These are phyloP conservation scores for Spodoptera picta DNA, from an alignment of 2,888 invertebrate species.

Conservation along the genomic window DNA sequence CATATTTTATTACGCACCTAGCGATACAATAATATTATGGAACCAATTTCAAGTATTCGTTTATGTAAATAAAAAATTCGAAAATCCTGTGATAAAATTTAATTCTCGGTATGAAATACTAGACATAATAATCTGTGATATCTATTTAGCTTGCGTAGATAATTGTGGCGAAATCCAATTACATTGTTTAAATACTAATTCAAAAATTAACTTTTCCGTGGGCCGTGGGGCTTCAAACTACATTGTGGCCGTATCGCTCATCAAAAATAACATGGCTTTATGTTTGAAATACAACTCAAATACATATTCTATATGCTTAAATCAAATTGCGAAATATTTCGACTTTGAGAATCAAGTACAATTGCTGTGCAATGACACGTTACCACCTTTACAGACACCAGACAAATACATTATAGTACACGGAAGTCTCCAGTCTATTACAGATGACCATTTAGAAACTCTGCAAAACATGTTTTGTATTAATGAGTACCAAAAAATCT, in stretches of 20 bases:
- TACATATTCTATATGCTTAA: constrained; percentile 62
- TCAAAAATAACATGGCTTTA: constrained; percentile 58
- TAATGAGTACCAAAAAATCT: constrained; percentile 30
- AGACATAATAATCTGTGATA: constrained; percentile 64
- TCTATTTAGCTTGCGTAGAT: constrained; percentile 75
- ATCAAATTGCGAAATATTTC: constrained; percentile 69
- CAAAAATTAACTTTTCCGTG: constrained; percentile 54
- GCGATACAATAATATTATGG: constrained; percentile 70
- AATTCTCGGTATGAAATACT: constrained; percentile 71
- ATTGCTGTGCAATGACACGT: constrained; percentile 48
- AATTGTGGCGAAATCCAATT: constrained; percentile 67
- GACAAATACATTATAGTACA: constrained; percentile 58
- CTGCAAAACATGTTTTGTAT: constrained; percentile 55
- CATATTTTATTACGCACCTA: constrained; percentile 64
- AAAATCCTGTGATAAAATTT: constrained; percentile 59
- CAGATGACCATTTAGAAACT: constrained; percentile 43
- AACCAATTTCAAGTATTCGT: constrained; percentile 81
- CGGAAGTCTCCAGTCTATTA: constrained; percentile 38
- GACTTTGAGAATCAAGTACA: constrained; percentile 57
- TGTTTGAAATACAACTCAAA: constrained; percentile 67
- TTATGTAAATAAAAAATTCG: constrained; percentile 69
- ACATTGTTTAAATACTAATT: constrained; percentile 64
- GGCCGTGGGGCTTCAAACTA: constrained; percentile 1
- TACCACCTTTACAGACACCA: constrained; percentile 42
- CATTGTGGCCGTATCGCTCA: constrained; percentile 55